Conservation (phyloP, 2,113 vertebrate species). For the Anarrhichthys ocellatus region DNA sequence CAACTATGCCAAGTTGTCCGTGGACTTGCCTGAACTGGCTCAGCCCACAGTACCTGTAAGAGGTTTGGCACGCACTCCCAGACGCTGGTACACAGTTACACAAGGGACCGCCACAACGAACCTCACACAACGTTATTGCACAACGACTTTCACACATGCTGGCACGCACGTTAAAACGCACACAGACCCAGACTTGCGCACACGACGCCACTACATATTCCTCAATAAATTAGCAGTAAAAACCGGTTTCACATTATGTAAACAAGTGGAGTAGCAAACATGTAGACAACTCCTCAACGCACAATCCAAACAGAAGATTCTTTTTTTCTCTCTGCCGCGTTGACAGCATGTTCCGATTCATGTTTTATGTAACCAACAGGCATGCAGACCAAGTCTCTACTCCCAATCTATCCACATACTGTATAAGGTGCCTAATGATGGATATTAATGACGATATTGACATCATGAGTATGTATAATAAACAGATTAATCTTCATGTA, state of each 20-base stretch:
- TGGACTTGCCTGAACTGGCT: slow-evolving; percentile 72
- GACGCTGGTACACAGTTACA: slow-evolving; percentile 37
- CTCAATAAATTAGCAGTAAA: slow-evolving; percentile 24
- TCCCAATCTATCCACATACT: slow-evolving; percentile 59
- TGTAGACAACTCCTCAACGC: slow-evolving; percentile 12
- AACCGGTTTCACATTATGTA: slow-evolving; percentile 1
- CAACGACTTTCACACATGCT: slow-evolving; percentile 56
- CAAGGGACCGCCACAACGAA: slow-evolving; percentile 38
- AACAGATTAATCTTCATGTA: slow-evolving; percentile 57
- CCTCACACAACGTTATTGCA: slow-evolving; percentile 56
- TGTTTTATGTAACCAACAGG: slow-evolving; percentile 64
- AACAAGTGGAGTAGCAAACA: slow-evolving; percentile 22
- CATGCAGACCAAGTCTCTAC: slow-evolving; percentile 66
- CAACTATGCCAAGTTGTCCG: slow-evolving; percentile 53
- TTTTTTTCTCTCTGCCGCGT: slow-evolving; percentile 24
- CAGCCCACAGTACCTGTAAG: slow-evolving; percentile 22
- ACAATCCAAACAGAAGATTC: slow-evolving; percentile 13
- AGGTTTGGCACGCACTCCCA: slow-evolving; percentile 50
- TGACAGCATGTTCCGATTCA: slow-evolving; percentile 62
- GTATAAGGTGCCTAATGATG: slow-evolving; percentile 77
- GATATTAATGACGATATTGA: slow-evolving; percentile 66
- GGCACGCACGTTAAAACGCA: neutral
- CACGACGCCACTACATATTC: slow-evolving; percentile 1
- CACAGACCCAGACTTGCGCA: slow-evolving; percentile 25
- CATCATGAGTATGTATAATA: slow-evolving; percentile 72